Base-by-base conservation (phyloP, 2,797 vertebrate genomes). In the Lithobates sylvaticus region DNA sequence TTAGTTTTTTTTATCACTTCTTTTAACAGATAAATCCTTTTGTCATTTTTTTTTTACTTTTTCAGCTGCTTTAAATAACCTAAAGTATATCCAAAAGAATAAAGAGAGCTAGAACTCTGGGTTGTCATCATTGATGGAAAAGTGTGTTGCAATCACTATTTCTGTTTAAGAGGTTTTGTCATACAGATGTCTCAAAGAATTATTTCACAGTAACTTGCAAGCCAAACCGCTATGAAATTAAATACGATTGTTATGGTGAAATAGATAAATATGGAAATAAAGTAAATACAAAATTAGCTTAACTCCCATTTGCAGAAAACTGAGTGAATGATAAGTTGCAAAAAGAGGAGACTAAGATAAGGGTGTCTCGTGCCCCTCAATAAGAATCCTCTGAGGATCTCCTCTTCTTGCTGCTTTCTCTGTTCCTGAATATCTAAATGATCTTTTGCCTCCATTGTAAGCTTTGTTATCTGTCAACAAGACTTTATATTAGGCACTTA, bases 121-220 rank as follows among this genome's bases (percentile, higher is more conserved):
- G 39, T 39, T 27, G 23, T 61, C 75, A 76, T 23, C 34, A 50
- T 34, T 54, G 47, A 76, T 76, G 27, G 23, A 44, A 67, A 32
- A 79, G 77, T 68, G 64, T 68, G 77, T 47, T 68, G 36, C 36
- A 23, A 68, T 78, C 34, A 27, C 36, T 67, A 67, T 18, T 27
- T 26, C 42, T 42, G 76, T 78, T 34, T 65, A 39, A 67, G 58
- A 13, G 18, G 2, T 76, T 64, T 65, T 13, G 3, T 54, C 50
- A 54, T 61, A 23, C 3, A 61, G 21, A n/a, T 1, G 5, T 8
- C 8, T 26, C 10, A 67, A 67, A 67, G 1, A 0, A 67, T 67
- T 67, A 13, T 27, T 18, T 29, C 12, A 26, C 27, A 67, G 27
- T 29, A 13, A 67, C 13, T 10, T 67, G 2, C 27, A 67, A 15